Base-by-base conservation (phyloP, 2,797 vertebrate species). In the Bovichtus variegatus region DNA sequence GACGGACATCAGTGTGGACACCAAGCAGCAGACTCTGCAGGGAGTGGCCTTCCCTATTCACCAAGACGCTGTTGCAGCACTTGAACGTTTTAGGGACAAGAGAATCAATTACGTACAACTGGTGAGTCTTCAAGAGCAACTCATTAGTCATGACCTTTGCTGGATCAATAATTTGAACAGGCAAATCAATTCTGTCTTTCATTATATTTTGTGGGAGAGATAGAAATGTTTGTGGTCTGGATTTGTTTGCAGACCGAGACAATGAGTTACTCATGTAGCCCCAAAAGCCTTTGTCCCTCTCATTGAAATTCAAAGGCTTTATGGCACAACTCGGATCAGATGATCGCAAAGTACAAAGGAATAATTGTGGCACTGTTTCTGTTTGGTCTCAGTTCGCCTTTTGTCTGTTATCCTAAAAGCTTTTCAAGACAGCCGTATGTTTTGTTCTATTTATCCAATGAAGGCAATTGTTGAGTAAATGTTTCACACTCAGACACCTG, bases 31-130 rank as follows among this genome's bases (percentile, higher is more conserved):
- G 81, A 99, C 98, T 6, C 92, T 99, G 78, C 97, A 98, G 93
- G 98, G 98, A 71, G 96, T 99, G 77, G 96, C 97, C 25, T 99
- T 99, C 87, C 98, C 98, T 41, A 85, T 99, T 84, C 95, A 97
- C 71, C 88, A 90, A 75, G 97, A 97, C 6, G 98, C 97, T 18
- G 80, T 97, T 23, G 94, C 94, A 29, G 98, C 98, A 55, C 92
- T 99, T 62, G 93, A 97, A 88, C 95, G 95, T 63, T 92, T 98
- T 88, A 97, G 92, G 89, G 95, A 95, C 70, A 96, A 96, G 90
- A 94, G 92, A 80, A 68, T 98, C 59, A 99, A 98, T 93, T 99
- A 99, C 21, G 96, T 99, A n/a, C 98, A 99, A 54, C 95, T 99
- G 95, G 98, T 97, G 94, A 96, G 97, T 94, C 70, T n/a, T 54